These are phyloP conservation scores for Gnatocerus cornutus DNA, from an alignment of 2,888 invertebrate genomes.

Conservation along the genomic window DNA sequence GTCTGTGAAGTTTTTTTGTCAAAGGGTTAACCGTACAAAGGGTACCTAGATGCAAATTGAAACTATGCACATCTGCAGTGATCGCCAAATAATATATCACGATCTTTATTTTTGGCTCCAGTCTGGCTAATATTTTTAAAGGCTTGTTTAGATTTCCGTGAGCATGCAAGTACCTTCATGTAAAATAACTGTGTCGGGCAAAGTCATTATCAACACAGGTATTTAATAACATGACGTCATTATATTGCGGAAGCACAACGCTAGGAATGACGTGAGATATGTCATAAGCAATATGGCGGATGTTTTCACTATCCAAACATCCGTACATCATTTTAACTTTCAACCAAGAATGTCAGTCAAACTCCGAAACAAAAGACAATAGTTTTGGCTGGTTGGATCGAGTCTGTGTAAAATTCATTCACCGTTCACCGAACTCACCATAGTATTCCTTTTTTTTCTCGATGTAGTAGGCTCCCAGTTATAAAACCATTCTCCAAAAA, in stretches of 20 bases:
- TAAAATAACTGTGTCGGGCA: conserved; percentile 54
- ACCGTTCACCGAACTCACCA: conserved; percentile 29
- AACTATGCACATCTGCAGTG: conserved; percentile 32
- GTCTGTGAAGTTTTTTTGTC: conserved; percentile 48
- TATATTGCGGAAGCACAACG: conserved; percentile 62
- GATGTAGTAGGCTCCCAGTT: conserved; percentile 15
- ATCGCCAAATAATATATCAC: too few relatives aligned
- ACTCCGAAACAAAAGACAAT: conserved; percentile 11
- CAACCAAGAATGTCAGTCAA: conserved; percentile 19
- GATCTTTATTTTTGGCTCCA: too few relatives aligned
- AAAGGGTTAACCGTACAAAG: conserved; percentile 25
- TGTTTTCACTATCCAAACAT: conserved; percentile 66
- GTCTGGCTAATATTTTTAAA: too few relatives aligned
- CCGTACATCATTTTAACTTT: conserved; percentile 53
- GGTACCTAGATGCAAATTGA: conserved; percentile 17
- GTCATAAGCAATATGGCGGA: conserved; percentile 71
- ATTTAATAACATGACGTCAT: conserved; percentile 66
- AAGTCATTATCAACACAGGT: conserved; percentile 63
- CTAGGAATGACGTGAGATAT: conserved; percentile 70
- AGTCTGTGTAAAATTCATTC: background rate
- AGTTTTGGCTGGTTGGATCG: background rate
- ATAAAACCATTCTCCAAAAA: conserved; percentile 6
- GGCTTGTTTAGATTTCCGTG: too few relatives aligned
- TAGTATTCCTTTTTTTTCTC: background rate
- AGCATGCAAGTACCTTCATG: background rate